Evolutionary conservation across 2,113 vertebrate species (phyloP).

Genomic region (Chlorocebus sabaeus): DNA sequence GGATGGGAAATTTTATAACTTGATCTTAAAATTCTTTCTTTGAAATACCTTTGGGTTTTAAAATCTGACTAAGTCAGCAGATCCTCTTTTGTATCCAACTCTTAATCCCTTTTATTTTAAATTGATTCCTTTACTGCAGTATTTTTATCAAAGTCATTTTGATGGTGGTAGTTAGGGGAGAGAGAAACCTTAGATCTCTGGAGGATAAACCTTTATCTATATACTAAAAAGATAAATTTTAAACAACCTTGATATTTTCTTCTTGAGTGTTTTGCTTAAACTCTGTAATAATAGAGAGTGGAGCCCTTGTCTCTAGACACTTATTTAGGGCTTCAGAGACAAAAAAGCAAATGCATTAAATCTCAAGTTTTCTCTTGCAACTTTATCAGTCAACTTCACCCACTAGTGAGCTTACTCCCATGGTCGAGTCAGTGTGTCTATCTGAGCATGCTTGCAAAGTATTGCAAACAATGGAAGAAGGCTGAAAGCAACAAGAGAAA

Average conservation of each 20-base stretch:
- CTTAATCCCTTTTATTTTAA: not conserved
- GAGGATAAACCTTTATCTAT: not conserved
- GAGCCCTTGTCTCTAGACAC: not conserved
- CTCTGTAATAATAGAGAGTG: not conserved
- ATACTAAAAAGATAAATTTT: not conserved
- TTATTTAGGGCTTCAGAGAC: not conserved
- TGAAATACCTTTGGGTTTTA: conserved; percentile 32
- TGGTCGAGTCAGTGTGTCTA: not conserved
- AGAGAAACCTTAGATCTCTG: not conserved
- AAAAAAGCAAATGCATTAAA: not conserved
- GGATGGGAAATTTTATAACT: conserved; percentile 10
- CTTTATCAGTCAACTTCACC: not conserved
- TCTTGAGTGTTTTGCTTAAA: not conserved
- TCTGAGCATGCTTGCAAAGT: not conserved
- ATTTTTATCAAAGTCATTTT: conserved; percentile 40
- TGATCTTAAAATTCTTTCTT: not conserved
- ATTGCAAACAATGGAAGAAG: not conserved
- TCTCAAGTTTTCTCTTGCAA: not conserved
- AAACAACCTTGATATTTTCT: conserved; percentile 8
- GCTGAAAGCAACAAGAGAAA: not conserved
- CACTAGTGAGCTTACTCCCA: not conserved
- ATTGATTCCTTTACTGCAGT: not conserved
- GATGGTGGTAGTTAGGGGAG: not conserved
- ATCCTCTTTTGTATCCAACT: not conserved
- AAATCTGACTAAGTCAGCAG: not conserved